Evolutionary conservation across 2,888 invertebrate genomes (phyloP), one percentile per base, ranked within the genome.

Genomic region (Meghimatium bilineatum): DNA sequence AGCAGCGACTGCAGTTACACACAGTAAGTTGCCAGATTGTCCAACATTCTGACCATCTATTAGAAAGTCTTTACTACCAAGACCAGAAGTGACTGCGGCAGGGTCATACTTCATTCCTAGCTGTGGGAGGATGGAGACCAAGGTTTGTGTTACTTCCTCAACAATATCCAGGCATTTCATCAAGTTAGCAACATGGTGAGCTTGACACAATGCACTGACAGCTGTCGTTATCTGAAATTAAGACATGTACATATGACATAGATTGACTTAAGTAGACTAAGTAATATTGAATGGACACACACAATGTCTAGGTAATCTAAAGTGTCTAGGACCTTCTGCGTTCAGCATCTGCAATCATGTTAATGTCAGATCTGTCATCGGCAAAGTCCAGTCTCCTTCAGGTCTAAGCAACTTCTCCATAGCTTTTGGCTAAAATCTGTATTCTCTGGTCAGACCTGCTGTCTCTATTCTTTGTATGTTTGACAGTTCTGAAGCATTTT

Each of bases 131-230:
- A 80, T n/a, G n/a, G 72, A 29, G 12, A 80, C 29, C 36, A 72
- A 29, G 1, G 36, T 34, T 29, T 44, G 71, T 26, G 36, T 56
- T 26, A 80, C 36, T 56, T 71, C 71, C n/a, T 36, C n/a, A 14
- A 72, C 32, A 17, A 72, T 71, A 36, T 80, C 80, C 0, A 23
- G 10, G 20, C 71, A 23, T n/a, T 80, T 36, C 52, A 56, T 56
- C 56, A 71, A 8, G 1, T n/a, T 20, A 12, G 80, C 72, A 23
- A 80, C 56, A 72, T 44, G 69, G 14, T 63, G 67, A 36, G 80
- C 80, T n/a, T n/a, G 12, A 72, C 80, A 80, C 17, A 80, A n/a
- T 52, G 80, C 69, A 44, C 26, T 44, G n/a, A 72, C 32, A 56
- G 71, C 80, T 36, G 29, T 56, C 32, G 29, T 34, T 29, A 60